Percentiles rank a stretch among this genome's conserved stretches.
Conservation (phyloP, 2,888 invertebrate genomes). For the Magallana nippona region DNA sequence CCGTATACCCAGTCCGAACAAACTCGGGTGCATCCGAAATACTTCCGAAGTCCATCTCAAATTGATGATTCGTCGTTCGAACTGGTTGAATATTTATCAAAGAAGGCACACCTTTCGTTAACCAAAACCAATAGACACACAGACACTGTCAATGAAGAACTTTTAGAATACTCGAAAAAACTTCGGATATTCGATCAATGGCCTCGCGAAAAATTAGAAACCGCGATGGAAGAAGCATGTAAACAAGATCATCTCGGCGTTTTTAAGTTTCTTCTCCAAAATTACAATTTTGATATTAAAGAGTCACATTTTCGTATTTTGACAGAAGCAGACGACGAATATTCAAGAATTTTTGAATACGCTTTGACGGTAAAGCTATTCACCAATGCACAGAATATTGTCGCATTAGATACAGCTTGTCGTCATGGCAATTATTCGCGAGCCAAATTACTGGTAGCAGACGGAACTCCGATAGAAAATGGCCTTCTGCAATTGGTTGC, state of each 20-base stretch:
- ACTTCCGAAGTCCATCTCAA: background rate
- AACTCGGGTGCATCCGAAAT: background rate
- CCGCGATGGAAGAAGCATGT: constrained; percentile 8
- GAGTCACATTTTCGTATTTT: background rate
- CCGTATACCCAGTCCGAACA: constrained; percentile 5
- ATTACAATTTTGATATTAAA: background rate
- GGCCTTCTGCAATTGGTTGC: background rate
- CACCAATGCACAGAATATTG: constrained; percentile 11
- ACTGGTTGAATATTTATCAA: background rate
- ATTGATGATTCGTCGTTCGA: background rate
- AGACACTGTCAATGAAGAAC: constrained; percentile 5
- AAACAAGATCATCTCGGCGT: constrained; percentile 5
- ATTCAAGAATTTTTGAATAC: constrained; percentile 15
- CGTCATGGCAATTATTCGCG: background rate
- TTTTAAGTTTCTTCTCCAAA: constrained; percentile 27
- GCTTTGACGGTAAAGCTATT: constrained; percentile 1
- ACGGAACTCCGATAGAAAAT: background rate
- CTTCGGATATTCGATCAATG: constrained; percentile 9
- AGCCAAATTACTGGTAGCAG: constrained; percentile 27
- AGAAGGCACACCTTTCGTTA: background rate
- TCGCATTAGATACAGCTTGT: background rate
- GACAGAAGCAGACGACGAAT: background rate
- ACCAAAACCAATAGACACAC: background rate
- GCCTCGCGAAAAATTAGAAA: background rate
- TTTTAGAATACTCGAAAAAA: background rate